phyloP scores from a whole-genome alignment of 2,888 invertebrate species.

The Notodonta dromedarius region DNA sequence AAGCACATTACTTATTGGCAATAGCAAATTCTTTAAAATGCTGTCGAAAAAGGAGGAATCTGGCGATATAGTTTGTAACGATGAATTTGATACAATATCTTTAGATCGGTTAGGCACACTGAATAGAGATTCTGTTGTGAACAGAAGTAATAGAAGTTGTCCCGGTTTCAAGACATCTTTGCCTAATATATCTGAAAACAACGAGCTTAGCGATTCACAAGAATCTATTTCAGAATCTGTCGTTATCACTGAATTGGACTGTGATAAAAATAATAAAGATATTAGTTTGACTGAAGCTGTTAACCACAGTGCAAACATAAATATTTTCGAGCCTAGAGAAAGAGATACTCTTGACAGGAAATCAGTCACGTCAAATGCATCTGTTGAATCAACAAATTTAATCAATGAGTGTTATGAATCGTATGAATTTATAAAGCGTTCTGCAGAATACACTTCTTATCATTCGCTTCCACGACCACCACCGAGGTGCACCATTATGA shows the following conservation, averaged over 20 bases:
- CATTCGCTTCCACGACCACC: slow-evolving; percentile 60
- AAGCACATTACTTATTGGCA: slow-evolving; percentile 73
- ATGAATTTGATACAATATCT: slow-evolving; percentile 80
- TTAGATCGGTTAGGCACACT: slow-evolving; percentile 73
- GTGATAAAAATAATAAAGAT: slow-evolving; percentile 42
- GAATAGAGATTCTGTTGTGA: slow-evolving; percentile 73
- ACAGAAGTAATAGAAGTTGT: slow-evolving; percentile 78
- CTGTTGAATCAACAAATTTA: slow-evolving; percentile 60
- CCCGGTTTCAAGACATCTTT: slow-evolving; percentile 78
- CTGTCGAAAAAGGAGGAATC: slow-evolving; percentile 77
- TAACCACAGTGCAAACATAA: slow-evolving; percentile 55
- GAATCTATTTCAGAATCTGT: slow-evolving; percentile 62
- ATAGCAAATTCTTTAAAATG: slow-evolving; percentile 79
- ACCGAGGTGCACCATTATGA: slow-evolving; percentile 53
- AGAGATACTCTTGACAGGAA: slow-evolving; percentile 46
- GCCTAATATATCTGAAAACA: slow-evolving; percentile 79
- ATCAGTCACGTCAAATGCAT: slow-evolving; percentile 55
- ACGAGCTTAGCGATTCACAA: slow-evolving; percentile 67
- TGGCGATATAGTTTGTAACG: slow-evolving; percentile 74
- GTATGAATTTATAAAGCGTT: slow-evolving; percentile 58
- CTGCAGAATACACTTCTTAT: slow-evolving; percentile 27
- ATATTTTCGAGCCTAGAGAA: slow-evolving; percentile 69
- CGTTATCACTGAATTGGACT: slow-evolving; percentile 50
- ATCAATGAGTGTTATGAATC: slow-evolving; percentile 78
- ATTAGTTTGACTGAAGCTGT: slow-evolving; percentile 54